Base-by-base conservation (phyloP, 2,797 vertebrate genomes). In the Sebastes aleutianus region DNA sequence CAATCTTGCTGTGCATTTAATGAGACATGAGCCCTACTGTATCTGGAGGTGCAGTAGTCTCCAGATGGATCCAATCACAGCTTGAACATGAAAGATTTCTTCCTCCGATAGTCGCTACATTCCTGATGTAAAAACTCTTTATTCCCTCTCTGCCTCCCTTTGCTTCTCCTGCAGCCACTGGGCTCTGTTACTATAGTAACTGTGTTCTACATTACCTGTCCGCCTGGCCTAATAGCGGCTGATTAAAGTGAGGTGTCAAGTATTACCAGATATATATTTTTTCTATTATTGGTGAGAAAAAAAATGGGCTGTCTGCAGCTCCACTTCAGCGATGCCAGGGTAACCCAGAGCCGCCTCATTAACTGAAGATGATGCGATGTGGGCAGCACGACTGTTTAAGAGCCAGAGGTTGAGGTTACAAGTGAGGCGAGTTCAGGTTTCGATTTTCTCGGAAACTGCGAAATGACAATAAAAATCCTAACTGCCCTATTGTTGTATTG, bases 171-270 rank as follows among this genome's bases (percentile, higher is more conserved):
- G 77, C 29, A 88, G 82, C 79, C 75, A 70, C 65, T 2, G 64
- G 76, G 63, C 70, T 78, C 82, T 26, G 89, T 93, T 87, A 82
- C 92, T 88, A 93, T 92, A 88, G 92, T 86, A 86, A 92, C 92
- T 12, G 64, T 53, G 74, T 72, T 82, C 69, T n/a, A 57, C 66
- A 84, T 75, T 78, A 86, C 76, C 78, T 88, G 56, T 59, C 70
- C 20, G 0, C 62, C 72, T 53, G n/a, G 31, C 47, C 58, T 74
- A 70, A 77, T 74, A 70, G 65, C 62, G 83, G 80, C 57, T 34
- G 65, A 87, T 87, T 86, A 75, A 84, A 78, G 63, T 61, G 36
- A 81, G 59, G 22, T 79, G 72, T 73, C 77, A 76, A 56, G 50
- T 59, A 53, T 66, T 47, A 67, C 27, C 16, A 43, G 57, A 73